A percentile compares a stretch with the other conserved stretches of the same genome.
Evolutionary conservation across 92 coral and sea anemone genomes (phyloP).

Genomic region (Zoanthus sansibaricus): DNA sequence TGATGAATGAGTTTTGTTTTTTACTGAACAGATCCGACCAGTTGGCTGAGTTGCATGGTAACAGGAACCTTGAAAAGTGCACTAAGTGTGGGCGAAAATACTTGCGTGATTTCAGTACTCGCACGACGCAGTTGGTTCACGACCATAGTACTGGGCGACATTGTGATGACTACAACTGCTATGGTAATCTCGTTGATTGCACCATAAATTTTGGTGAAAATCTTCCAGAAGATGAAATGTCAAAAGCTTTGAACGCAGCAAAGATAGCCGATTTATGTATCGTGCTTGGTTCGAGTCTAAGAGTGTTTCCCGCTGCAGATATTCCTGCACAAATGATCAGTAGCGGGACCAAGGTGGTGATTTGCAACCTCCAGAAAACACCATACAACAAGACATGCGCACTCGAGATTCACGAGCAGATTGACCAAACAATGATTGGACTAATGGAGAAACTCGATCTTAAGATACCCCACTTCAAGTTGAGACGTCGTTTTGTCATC

Average conservation of each 20-base stretch:
- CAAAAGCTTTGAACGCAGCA: constrained; percentile 53
- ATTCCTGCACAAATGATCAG: constrained; percentile 65
- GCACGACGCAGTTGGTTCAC: constrained; percentile 61
- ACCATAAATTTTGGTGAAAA: constrained; percentile 78
- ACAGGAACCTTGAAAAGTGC: constrained; percentile 75
- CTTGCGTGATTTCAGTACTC: constrained; percentile 69
- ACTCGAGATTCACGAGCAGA: constrained; percentile 65
- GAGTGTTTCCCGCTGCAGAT: constrained; percentile 69
- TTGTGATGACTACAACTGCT: constrained; percentile 69
- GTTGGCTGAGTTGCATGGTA: constrained; percentile 79
- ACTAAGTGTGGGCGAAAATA: constrained; percentile 73
- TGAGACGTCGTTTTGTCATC: constrained; percentile 75
- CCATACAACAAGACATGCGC: constrained; percentile 61
- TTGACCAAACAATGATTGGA: constrained; percentile 58
- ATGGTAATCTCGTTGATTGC: constrained; percentile 66
- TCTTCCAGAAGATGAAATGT: constrained; percentile 68
- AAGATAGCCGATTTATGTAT: constrained; percentile 58
- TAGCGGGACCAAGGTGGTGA: constrained; percentile 61
- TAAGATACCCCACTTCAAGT: constrained; percentile 61
- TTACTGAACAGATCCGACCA: constrained; percentile 43
- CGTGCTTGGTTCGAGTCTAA: constrained; percentile 70
- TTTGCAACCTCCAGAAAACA: constrained; percentile 72
- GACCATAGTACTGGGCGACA: constrained; percentile 73
- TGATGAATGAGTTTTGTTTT: no score
- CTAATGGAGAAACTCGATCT: constrained; percentile 61